Evolutionary conservation across 2,888 invertebrate genomes (phyloP).

Genomic region (Strigamia maritima): DNA sequence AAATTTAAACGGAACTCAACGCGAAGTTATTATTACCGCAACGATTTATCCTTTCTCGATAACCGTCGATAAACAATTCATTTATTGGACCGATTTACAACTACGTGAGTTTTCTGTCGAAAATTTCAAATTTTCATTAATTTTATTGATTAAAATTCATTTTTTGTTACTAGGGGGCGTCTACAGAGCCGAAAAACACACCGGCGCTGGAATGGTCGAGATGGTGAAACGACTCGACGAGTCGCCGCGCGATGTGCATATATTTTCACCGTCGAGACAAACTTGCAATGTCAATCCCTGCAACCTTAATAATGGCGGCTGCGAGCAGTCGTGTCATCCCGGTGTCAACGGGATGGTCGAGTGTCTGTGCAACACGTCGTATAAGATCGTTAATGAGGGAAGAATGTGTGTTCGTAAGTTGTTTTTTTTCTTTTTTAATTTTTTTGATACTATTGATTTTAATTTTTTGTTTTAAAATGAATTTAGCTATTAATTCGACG

Average conservation of each 20-base stretch:
- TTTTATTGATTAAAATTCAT: not conserved
- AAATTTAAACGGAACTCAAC: conserved; percentile 77
- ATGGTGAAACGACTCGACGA: conserved; percentile 90
- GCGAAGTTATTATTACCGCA: conserved; percentile 79
- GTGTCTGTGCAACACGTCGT: conserved; percentile 83
- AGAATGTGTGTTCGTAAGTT: conserved; percentile 85
- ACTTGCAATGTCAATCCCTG: conserved; percentile 77
- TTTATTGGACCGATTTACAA: conserved; percentile 95
- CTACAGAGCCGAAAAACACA: conserved; percentile 94
- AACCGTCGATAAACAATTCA: conserved; percentile 81
- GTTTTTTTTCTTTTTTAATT: too few species aligned
- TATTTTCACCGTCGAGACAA: conserved; percentile 76
- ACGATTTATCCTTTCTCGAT: conserved; percentile 95
- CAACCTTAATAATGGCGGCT: conserved; percentile 83
- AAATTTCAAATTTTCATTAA: not conserved
- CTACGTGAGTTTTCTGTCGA: conserved; percentile 63
- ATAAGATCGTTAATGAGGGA: conserved; percentile 85
- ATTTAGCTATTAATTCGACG: conserved; percentile 63
- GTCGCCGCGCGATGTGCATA: conserved; percentile 86
- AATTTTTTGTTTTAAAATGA: too few species aligned
- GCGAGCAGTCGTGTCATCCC: conserved; percentile 90
- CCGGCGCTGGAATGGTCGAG: conserved; percentile 89
- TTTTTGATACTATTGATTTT: too few species aligned
- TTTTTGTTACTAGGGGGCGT: conserved; percentile 62
- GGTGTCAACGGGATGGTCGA: conserved; percentile 75